Evolutionary conservation across 2,113 vertebrate species (phyloP).

Genomic region (Desmodus rotundus): DNA sequence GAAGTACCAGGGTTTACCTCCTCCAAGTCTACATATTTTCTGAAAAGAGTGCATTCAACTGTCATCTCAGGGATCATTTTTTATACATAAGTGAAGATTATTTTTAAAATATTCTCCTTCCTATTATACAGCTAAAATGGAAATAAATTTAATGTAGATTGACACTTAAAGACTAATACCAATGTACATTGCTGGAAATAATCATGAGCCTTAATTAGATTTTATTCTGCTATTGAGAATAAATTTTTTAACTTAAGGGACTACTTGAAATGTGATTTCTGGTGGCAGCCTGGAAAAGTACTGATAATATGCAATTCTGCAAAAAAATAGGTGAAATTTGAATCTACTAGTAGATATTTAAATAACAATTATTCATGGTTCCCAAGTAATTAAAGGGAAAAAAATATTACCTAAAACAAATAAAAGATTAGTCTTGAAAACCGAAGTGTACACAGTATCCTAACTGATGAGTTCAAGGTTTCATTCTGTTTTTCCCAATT

Average conservation of each 20-base stretch:
- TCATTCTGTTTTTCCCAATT: not conserved
- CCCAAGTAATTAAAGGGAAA: not conserved
- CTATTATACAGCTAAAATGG: not conserved
- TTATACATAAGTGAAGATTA: not conserved
- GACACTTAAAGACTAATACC: not conserved
- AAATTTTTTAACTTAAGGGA: not conserved
- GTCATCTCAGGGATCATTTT: not conserved
- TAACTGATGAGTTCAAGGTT: not conserved
- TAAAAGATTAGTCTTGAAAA: constrained; percentile 1
- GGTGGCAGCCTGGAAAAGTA: not conserved
- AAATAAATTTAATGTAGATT: not conserved
- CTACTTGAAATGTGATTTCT: not conserved
- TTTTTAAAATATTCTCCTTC: not conserved
- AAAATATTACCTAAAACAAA: not conserved
- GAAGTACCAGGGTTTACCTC: not conserved
- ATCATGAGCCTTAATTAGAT: not conserved
- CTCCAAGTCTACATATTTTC: not conserved
- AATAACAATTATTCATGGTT: not conserved
- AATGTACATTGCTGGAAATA: not conserved
- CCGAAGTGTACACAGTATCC: not conserved
- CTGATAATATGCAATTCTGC: not conserved
- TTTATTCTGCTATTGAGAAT: not conserved
- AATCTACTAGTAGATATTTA: not conserved
- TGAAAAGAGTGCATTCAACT: not conserved
- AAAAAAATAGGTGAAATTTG: not conserved